These are phyloP conservation scores for Plagiodera versicolora DNA, from an alignment of 2,888 invertebrate genomes.

Conservation along the genomic window DNA sequence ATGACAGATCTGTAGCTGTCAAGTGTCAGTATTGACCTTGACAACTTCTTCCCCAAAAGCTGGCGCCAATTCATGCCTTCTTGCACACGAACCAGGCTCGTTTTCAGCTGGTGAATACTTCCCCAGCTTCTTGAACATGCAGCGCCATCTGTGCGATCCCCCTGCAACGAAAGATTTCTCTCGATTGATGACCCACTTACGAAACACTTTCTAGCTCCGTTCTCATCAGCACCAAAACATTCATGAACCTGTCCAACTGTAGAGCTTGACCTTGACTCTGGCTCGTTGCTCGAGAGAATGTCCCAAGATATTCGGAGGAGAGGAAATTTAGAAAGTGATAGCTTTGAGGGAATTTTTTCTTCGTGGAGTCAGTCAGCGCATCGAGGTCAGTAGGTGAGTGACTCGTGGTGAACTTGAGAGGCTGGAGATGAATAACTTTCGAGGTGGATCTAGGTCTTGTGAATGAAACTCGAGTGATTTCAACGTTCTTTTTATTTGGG, in stretches of 20 bases:
- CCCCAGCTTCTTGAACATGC: background rate
- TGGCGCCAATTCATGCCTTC: no score
- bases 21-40: no score
- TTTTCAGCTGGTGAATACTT: no score
- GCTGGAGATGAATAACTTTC: conserved; percentile 25
- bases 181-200: conserved; percentile 35
- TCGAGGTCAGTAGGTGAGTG: conserved; percentile 52
- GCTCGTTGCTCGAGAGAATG: background rate
- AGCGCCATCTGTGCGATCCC: background rate
- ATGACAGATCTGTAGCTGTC: no score
- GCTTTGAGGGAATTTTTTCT: conserved; percentile 36
- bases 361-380: conserved; percentile 48
- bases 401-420: conserved; percentile 48
- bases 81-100: no score
- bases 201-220: conserved; percentile 49
- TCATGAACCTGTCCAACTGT: conserved; percentile 36
- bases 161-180: conserved; percentile 20
- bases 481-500: conserved; percentile 30
- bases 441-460: conserved; percentile 43
- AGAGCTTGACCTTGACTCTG: conserved; percentile 25
- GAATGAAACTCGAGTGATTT: background rate
- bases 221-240: conserved; percentile 32
- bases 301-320: background rate
- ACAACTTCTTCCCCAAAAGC: no score
- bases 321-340: conserved; percentile 19